Conservation (phyloP, 2,797 vertebrate genomes). For the Bradypodion ventrale region DNA sequence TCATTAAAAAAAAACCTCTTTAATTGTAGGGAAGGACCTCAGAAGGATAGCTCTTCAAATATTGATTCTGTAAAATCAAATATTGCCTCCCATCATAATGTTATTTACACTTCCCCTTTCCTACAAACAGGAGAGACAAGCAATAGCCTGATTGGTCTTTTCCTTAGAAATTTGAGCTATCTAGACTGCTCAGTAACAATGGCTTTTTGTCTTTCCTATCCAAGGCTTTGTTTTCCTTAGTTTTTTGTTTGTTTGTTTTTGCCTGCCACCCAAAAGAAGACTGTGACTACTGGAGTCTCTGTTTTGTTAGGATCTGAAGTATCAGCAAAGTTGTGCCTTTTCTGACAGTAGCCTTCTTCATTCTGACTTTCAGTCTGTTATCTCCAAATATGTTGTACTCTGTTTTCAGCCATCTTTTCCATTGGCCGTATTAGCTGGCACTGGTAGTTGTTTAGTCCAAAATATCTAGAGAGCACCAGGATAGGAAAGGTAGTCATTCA, state of each 20-base stretch:
- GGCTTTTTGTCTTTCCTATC: background rate
- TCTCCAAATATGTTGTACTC: too few species aligned
- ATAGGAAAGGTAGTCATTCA: background rate
- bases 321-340: too few species aligned
- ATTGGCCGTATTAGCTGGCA: too few species aligned
- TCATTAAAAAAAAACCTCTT: background rate
- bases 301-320: background rate
- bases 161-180: background rate
- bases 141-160: background rate
- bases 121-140: background rate
- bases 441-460: too few species aligned
- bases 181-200: background rate
- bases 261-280: background rate
- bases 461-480: too few species aligned
- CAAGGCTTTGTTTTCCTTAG: background rate
- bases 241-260: too few species aligned
- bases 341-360: too few species aligned
- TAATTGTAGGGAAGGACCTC: background rate
- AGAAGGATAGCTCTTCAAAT: background rate
- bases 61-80: background rate
- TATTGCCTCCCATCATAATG: background rate
- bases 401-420: too few species aligned
- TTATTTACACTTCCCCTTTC: background rate
- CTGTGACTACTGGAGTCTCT: background rate
- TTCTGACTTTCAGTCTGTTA: too few species aligned